Conservation (phyloP, 2,797 vertebrate genomes). For the Sciaenops ocellatus region DNA sequence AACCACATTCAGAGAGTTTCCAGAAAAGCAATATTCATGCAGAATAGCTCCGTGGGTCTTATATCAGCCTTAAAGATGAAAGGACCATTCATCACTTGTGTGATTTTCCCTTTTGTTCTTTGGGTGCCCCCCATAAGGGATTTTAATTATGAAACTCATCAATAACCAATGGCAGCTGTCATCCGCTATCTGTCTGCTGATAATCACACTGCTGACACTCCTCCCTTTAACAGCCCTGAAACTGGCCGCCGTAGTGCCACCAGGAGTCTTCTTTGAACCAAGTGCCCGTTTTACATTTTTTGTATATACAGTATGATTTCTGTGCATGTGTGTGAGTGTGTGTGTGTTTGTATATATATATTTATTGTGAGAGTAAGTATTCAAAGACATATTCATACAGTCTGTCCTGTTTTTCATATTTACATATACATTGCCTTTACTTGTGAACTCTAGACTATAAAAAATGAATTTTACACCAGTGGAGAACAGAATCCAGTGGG, state of each 20-base stretch:
- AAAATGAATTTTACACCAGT: conserved; percentile 42
- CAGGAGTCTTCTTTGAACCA: conserved; percentile 44
- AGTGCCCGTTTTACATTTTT: conserved; percentile 43
- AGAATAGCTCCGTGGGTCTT: conserved; percentile 65
- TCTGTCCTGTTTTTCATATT: conserved; percentile 47
- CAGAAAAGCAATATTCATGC: conserved; percentile 71
- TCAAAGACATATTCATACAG: conserved; percentile 59
- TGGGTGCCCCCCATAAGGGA: conserved; percentile 76
- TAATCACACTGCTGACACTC: conserved; percentile 77
- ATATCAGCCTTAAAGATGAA: conserved; percentile 80
- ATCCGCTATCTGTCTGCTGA: conserved; percentile 83
- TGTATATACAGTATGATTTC: conserved; percentile 13
- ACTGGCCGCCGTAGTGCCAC: conserved; percentile 40
- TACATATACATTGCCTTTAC: conserved; percentile 69
- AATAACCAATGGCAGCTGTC: conserved; percentile 87
- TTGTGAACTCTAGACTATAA: conserved; percentile 30
- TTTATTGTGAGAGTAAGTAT: conserved; percentile 18
- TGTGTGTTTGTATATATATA: conserved; percentile 13
- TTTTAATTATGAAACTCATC: conserved; percentile 89
- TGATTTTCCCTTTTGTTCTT: conserved; percentile 83
- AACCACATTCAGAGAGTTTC: conserved; percentile 73
- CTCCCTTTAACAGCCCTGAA: conserved; percentile 56
- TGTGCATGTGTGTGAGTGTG: conserved; percentile 35
- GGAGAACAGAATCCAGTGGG: conserved; percentile 39
- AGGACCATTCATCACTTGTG: conserved; percentile 83